Percentiles rank a stretch among this genome's conserved stretches.
Evolutionary conservation across 2,797 vertebrate genomes (phyloP).

Genomic region (Fringilla coelebs): DNA sequence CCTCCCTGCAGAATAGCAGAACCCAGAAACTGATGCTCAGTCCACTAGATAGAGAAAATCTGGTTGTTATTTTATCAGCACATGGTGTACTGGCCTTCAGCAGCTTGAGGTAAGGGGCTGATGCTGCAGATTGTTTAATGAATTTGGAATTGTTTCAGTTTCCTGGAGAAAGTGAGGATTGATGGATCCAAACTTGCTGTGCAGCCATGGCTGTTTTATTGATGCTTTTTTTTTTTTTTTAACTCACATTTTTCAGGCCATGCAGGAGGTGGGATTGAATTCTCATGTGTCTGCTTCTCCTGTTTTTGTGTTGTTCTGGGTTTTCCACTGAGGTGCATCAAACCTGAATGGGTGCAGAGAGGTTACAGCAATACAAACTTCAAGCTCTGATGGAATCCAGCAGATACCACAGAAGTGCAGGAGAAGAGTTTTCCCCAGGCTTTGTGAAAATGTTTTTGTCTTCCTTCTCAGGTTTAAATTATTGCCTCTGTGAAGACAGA

Average conservation of each 20-base stretch:
- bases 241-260: background rate
- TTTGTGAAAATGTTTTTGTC: background rate
- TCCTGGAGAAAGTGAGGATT: background rate
- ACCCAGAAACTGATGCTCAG: background rate
- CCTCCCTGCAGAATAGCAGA: background rate
- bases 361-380: background rate
- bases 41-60: background rate
- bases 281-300: background rate
- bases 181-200: background rate
- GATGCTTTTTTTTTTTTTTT: background rate
- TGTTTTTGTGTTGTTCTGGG: background rate
- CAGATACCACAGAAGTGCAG: background rate
- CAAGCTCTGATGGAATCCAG: background rate
- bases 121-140: fast-evolving
- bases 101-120: background rate
- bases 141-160: background rate
- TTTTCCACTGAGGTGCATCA: background rate
- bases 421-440: background rate
- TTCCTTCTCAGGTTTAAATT: background rate
- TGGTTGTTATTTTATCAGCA: background rate
- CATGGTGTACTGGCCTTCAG: background rate
- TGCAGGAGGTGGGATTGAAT: fast-evolving
- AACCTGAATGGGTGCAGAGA: background rate
- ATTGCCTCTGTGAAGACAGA: fast-evolving
- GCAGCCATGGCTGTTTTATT: background rate